Evolutionary conservation across 2,888 invertebrate species (phyloP), one percentile per base, ranked within the genome.

Genomic region (Geophilus truncorum): DNA sequence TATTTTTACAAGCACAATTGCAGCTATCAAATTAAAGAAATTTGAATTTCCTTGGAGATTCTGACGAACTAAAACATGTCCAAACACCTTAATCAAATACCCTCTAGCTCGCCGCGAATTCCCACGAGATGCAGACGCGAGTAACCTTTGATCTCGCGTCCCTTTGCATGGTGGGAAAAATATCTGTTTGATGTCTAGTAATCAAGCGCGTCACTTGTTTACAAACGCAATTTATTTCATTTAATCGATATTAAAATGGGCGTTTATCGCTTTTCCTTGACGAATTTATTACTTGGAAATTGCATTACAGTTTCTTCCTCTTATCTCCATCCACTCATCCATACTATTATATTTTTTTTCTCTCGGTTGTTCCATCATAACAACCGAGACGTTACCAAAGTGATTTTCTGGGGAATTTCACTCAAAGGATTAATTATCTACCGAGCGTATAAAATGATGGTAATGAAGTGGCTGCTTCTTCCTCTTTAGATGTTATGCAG

Each of bases 361-460:
- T 25, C 12, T 70, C 15, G 70, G 25, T 28, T 70, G 70, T 70
- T 70, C 70, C 70, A 70, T 70, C 70, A 70, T 70, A 70, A 70
- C 70, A 70, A 70, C 70, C 25, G 25, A 70, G 70, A 70, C 70
- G 70, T 70, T 70, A 70, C 70, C 70, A 28, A 70, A 70, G 70
- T 70, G 70, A 70, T 70, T 70, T 70, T 70, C 70, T 70, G 70
- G 70, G 70, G 70, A 70, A 70, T 70, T 70, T 70, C 70, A 70
- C 70, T 70, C 70, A 70, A 70, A 70, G 70, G 70, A 70, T 70
- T 70, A 70, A 70, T 70, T 70, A 70, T 70, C 70, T 70, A 28
- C 70, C 70, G n/a, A 70, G 70, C 70, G 70, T 70, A 70, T 70
- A 70, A 70, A 70, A 70, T 70, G 70, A 70, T 70, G 70, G 70